Base-by-base conservation (phyloP, 2,888 invertebrate genomes). In the Sericinus montela region DNA sequence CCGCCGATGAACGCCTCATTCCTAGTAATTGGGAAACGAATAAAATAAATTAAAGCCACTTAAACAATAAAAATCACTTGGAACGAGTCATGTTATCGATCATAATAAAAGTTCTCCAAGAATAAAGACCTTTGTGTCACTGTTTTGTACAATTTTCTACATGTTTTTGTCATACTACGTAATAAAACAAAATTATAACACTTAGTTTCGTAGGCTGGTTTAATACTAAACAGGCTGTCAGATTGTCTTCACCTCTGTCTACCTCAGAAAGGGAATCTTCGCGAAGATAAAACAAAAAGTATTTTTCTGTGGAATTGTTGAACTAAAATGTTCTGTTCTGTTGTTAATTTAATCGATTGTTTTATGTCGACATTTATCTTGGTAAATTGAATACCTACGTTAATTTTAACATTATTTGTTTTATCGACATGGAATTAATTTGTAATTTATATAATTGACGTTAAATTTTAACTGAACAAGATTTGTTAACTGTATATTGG, bases 1-100 rank as follows among this genome's bases (percentile, higher is more conserved):
- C n/a, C n/a, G n/a, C n/a, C n/a, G n/a, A n/a, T n/a, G n/a, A n/a
- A n/a, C n/a, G n/a, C n/a, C n/a, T n/a, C n/a, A n/a, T n/a, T n/a
- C n/a, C n/a, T n/a, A n/a, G n/a, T n/a, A n/a, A n/a, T n/a, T n/a
- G n/a, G n/a, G n/a, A 6, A 23, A 23, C 4, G n/a, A 19, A 32
- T 45, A 14, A 45, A 36, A 42, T 48, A 42, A 43, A 48, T 37
- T 15, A 29, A 25, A 48, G 30, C 37, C 36, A 48, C 48, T 48
- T 30, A 37, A 30, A 42, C 36, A 48, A 48, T 48, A 48, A 48
- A 48, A 23, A 48, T 19, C 42, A 42, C 42, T 42, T 37, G 37
- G 30, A 42, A 29, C 30, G 30, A 37, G 37, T 19, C 25, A 47
- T 30, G 30, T 40, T 32, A 46, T 48, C 48, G 42, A 42, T 48